Evolutionary conservation across 2,888 invertebrate genomes (phyloP).

Genomic region (Drosophila hawaiiensis): DNA sequence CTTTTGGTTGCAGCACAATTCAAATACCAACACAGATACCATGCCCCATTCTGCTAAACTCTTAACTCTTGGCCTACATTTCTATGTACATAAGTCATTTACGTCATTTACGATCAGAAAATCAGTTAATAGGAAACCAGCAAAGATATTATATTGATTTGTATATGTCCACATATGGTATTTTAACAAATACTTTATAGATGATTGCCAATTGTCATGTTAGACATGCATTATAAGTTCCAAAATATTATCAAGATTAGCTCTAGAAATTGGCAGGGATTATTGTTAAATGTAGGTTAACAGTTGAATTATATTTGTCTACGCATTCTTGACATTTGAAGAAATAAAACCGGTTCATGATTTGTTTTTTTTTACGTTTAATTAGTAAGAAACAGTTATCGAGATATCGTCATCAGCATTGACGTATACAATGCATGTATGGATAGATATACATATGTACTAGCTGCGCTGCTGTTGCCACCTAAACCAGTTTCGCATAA

Average conservation of each 20-base stretch:
- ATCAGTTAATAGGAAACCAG: background rate
- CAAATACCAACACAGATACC: conserved; percentile 11
- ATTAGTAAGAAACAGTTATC: conserved; percentile 29
- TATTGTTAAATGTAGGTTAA: background rate
- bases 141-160: background rate
- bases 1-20: conserved; percentile 1
- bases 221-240: background rate
- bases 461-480: conserved; percentile 5
- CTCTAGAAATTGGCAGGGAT: background rate
- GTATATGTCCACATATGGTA: background rate
- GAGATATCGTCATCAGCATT: conserved; percentile 9
- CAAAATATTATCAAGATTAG: background rate
- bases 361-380: background rate
- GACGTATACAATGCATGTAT: background rate
- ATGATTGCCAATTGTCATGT: background rate
- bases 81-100: background rate
- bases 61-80: background rate
- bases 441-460: background rate
- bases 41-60: conserved; percentile 6
- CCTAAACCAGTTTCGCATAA: conserved; percentile 39
- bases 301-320: background rate
- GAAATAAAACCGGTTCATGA: conserved; percentile 56
- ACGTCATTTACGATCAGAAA: background rate
- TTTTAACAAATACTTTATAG: background rate
- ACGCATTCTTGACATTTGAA: background rate